phyloP scores from a whole-genome alignment of 2,113 vertebrate species.

The Spea bombifrons region DNA sequence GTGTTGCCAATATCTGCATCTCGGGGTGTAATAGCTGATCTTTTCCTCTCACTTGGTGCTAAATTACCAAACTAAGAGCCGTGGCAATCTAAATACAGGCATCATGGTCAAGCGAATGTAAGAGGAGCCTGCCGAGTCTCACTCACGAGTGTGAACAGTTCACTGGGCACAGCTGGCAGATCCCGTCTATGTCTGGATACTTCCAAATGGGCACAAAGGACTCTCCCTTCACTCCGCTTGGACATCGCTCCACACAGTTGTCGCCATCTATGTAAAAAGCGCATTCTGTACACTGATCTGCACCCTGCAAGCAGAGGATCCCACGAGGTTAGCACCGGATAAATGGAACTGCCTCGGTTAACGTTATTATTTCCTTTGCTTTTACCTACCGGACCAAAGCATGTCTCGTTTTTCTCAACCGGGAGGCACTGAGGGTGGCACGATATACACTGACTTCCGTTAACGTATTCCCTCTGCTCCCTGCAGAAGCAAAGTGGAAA shows the following conservation, averaged over 20 bases:
- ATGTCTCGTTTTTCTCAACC: constrained; percentile 81
- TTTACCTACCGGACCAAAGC: constrained; percentile 77
- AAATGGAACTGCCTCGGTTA: too few species aligned
- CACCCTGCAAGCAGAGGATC: constrained; percentile 62
- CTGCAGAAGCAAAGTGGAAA: constrained; percentile 55
- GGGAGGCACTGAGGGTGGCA: constrained; percentile 87
- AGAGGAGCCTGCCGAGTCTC: not conserved
- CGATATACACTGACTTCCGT: constrained; percentile 70
- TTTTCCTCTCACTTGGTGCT: too few species aligned
- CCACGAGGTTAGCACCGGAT: not conserved
- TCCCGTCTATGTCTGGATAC: constrained; percentile 74
- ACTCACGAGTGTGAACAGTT: constrained; percentile 93
- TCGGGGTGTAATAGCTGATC: too few species aligned
- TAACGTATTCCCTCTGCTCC: constrained; percentile 70
- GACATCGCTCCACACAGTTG: constrained; percentile 84
- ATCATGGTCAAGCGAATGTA: too few species aligned
- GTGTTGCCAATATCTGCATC: too few species aligned
- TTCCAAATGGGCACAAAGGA: constrained; percentile 88
- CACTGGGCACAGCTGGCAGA: constrained; percentile 82
- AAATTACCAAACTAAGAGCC: too few species aligned
- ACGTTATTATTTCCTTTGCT: too few species aligned
- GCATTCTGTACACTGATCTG: constrained; percentile 80
- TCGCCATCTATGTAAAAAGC: constrained; percentile 75
- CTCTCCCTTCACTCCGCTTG: constrained; percentile 84
- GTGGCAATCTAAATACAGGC: too few species aligned